phyloP scores from a whole-genome alignment of 1,140 invertebrate species.

The Hyles vespertilio region DNA sequence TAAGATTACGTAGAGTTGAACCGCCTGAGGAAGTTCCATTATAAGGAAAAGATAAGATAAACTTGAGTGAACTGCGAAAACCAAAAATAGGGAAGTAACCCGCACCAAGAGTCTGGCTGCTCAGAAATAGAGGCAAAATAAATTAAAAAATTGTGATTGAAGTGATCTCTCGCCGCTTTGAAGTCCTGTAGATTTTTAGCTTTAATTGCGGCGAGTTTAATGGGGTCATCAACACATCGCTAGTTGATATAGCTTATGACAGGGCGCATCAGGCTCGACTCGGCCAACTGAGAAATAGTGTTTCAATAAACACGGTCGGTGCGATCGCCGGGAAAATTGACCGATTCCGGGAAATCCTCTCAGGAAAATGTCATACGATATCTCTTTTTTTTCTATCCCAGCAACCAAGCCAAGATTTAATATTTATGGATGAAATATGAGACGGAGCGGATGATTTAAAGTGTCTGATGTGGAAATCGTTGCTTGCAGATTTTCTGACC shows the following conservation, averaged over 20 bases:
- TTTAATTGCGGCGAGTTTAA: background rate
- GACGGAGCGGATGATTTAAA: slow-evolving; percentile 71
- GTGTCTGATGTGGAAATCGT: slow-evolving; percentile 70
- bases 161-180: background rate
- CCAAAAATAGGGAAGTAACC: background rate
- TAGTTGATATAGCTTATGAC: slow-evolving; percentile 36
- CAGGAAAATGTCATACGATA: slow-evolving; percentile 63
- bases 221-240: slow-evolving; percentile 1
- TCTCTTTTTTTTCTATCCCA: slow-evolving; percentile 64
- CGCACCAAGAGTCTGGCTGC: no score
- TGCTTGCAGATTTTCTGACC: slow-evolving; percentile 71
- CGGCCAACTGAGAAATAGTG: slow-evolving; percentile 60
- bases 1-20: slow-evolving; percentile 1
- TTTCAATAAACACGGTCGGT: slow-evolving; percentile 65
- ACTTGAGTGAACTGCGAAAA: background rate
- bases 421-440: slow-evolving; percentile 74
- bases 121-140: no score
- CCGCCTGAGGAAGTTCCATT: background rate
- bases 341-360: slow-evolving; percentile 64
- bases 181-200: no score
- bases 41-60: slow-evolving; percentile 2
- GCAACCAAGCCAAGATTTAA: slow-evolving; percentile 64
- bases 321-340: slow-evolving; percentile 69
- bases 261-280: slow-evolving; percentile 21
- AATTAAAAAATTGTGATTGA: no score